A percentile compares a stretch with the other conserved stretches of the same genome.
phyloP scores from a whole-genome alignment of 2,113 vertebrate genomes.

The Gymnocephalus cernua region DNA sequence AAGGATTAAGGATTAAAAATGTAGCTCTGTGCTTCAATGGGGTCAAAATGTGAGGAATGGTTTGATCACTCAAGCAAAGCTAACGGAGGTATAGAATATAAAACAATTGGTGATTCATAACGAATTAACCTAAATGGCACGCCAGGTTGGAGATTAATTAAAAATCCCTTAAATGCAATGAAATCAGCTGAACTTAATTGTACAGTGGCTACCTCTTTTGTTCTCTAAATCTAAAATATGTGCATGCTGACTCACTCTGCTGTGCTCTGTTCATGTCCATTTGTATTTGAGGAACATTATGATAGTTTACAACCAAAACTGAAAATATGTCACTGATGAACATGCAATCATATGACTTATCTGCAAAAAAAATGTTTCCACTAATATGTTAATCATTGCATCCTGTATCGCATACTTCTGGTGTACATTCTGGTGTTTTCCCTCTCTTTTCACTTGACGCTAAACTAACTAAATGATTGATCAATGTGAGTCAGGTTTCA shows the following conservation, averaged over 20 bases:
- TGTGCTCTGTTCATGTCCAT: neutral
- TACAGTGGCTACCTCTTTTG: neutral
- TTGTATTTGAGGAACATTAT: neutral
- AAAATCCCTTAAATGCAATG: conserved; percentile 12
- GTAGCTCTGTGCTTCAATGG: conserved; percentile 1
- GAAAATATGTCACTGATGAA: neutral
- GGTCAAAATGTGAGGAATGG: conserved; percentile 23
- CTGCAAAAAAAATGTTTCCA: too few relatives aligned
- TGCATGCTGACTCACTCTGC: neutral
- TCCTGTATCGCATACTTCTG: neutral
- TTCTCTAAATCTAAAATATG: conserved; percentile 25
- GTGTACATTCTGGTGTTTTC: neutral
- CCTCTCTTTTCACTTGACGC: neutral
- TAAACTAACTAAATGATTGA: neutral
- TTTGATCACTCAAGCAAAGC: conserved; percentile 40
- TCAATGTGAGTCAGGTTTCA: neutral
- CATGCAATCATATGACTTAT: neutral
- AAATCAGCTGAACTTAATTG: neutral
- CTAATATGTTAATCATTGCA: neutral
- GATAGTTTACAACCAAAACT: neutral
- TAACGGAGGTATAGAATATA: conserved; percentile 20
- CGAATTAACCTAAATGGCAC: conserved; percentile 20
- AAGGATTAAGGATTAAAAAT: conserved; percentile 22
- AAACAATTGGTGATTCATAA: conserved; percentile 37
- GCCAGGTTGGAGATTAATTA: conserved; percentile 30